Conservation (phyloP, 2,888 invertebrate genomes). For the Parnassius apollo region DNA sequence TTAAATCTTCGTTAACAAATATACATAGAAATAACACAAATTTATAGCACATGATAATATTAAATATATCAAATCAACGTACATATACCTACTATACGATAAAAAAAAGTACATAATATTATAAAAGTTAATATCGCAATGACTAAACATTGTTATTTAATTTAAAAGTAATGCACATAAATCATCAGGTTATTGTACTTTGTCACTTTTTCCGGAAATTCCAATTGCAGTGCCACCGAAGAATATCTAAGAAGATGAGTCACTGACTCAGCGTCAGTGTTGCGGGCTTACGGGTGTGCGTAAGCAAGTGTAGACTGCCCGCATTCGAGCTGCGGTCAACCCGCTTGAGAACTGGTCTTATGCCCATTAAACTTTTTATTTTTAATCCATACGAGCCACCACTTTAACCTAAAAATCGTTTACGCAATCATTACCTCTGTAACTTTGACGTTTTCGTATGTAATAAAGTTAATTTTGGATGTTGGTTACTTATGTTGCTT, state of each 20-base stretch:
- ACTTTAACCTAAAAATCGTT: conserved; percentile 30
- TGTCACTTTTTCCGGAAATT: conserved; percentile 25
- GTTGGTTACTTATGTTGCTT: no score
- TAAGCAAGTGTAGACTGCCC: conserved; percentile 24
- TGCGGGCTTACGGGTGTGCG: conserved; percentile 18
- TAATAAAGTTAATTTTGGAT: no score
- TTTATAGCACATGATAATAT: not conserved
- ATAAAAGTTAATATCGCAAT: not conserved
- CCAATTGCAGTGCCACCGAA: conserved; percentile 17
- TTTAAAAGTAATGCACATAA: conserved; percentile 15
- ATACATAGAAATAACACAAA: not conserved
- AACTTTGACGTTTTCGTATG: not conserved
- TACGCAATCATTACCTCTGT: conserved; percentile 14
- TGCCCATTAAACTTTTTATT: conserved; percentile 53
- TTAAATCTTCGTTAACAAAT: no score
- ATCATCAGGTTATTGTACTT: conserved; percentile 16
- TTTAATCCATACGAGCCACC: conserved; percentile 40
- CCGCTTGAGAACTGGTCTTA: conserved; percentile 48
- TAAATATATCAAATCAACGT: not conserved
- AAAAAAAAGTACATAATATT: not conserved
- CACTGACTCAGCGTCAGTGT: not conserved
- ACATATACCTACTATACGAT: not conserved
- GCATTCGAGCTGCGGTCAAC: conserved; percentile 38
- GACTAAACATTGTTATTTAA: no score
- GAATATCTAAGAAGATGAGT: conserved; percentile 28